These are phyloP conservation scores for Dinoponera quadriceps DNA, from an alignment of 1,140 invertebrate species.

Conservation along the genomic window DNA sequence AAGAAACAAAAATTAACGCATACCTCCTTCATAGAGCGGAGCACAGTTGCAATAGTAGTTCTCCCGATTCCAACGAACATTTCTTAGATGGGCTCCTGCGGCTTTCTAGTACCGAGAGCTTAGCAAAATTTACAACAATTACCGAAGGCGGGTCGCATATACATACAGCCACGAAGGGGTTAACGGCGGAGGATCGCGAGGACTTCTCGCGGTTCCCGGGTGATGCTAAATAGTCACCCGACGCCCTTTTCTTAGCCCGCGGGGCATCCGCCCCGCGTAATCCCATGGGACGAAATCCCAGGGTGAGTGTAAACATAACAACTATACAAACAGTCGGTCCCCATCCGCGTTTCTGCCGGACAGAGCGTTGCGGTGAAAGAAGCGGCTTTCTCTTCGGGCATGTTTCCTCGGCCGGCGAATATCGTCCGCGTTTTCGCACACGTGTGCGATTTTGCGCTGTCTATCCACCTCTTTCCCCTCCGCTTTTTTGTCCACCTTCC, in stretches of 20 bases:
- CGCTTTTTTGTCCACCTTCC: background rate
- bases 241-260: constrained; percentile 53
- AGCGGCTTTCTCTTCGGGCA: constrained; percentile 13
- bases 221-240: constrained; percentile 33
- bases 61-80: too few species aligned
- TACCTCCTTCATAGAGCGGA: too few species aligned
- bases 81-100: too few species aligned
- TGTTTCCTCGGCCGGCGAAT: constrained; percentile 11
- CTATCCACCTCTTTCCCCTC: background rate
- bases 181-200: constrained; percentile 16
- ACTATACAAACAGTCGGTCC: constrained; percentile 50
- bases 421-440: constrained; percentile 41
- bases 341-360: constrained; percentile 10
- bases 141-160: background rate
- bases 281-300: constrained; percentile 47
- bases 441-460: constrained; percentile 23
- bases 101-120: background rate
- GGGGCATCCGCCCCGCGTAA: constrained; percentile 34
- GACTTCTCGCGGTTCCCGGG: constrained; percentile 7
- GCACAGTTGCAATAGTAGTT: too few species aligned
- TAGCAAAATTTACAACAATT: constrained; percentile 6
- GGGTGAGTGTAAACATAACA: constrained; percentile 55
- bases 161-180: background rate
- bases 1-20: too few species aligned
- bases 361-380: constrained; percentile 52